Conservation (phyloP, 2,888 invertebrate genomes). For the Molorchus minor region DNA sequence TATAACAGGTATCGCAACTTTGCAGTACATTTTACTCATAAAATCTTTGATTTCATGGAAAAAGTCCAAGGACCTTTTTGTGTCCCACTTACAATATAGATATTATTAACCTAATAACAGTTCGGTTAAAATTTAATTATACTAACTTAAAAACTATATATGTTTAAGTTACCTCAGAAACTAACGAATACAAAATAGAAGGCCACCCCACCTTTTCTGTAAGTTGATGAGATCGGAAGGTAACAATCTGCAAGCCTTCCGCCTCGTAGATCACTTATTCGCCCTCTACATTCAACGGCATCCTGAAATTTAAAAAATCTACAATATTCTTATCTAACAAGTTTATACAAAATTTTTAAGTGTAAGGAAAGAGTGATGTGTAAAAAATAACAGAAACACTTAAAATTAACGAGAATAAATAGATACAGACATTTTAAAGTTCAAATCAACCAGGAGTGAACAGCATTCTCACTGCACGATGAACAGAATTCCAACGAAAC, state of each 20-base stretch:
- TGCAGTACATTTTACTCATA: too few relatives aligned
- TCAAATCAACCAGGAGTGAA: slow-evolving; percentile 48
- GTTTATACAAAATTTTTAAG: slow-evolving; percentile 34
- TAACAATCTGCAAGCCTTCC: slow-evolving; percentile 47
- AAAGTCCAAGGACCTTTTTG: too few relatives aligned
- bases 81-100: too few relatives aligned
- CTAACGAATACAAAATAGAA: slow-evolving; percentile 42
- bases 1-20: too few relatives aligned
- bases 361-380: slow-evolving; percentile 51
- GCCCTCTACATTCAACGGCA: slow-evolving; percentile 20
- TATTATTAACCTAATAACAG: too few relatives aligned
- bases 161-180: slow-evolving; percentile 40
- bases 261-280: slow-evolving; percentile 23
- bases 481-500: slow-evolving; percentile 69
- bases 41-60: too few relatives aligned
- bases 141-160: slow-evolving; percentile 6
- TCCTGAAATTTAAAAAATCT: slow-evolving; percentile 51
- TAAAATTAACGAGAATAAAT: slow-evolving; percentile 32
- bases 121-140: not conserved
- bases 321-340: slow-evolving; percentile 29
- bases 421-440: slow-evolving; percentile 56
- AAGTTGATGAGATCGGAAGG: slow-evolving; percentile 37
- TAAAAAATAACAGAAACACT: slow-evolving; percentile 29
- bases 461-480: slow-evolving; percentile 65
- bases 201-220: slow-evolving; percentile 51